Conservation (phyloP, 1,140 invertebrate species). For the Drosophila truncata region DNA sequence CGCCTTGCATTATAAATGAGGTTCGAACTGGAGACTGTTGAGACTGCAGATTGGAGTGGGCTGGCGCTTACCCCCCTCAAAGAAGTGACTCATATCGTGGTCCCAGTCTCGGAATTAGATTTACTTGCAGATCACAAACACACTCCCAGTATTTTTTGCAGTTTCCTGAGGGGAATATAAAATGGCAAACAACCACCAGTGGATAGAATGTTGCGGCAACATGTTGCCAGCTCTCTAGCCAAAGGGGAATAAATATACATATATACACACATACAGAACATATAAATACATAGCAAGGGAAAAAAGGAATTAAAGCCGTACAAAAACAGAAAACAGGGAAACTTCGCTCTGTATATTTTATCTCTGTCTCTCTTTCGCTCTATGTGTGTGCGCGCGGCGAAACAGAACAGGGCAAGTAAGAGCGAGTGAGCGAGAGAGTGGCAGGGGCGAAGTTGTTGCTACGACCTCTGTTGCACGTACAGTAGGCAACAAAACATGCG, state of each 20-base stretch:
- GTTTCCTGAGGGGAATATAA: constrained; percentile 11
- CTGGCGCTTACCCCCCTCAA: not conserved
- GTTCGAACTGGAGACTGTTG: constrained; percentile 2
- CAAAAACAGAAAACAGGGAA: constrained; percentile 57
- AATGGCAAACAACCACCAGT: constrained; percentile 23
- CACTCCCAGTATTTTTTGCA: constrained; percentile 11
- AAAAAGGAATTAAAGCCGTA: constrained; percentile 72
- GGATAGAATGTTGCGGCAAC: constrained; percentile 42
- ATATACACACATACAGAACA: not conserved
- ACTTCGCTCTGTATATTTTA: constrained; percentile 17
- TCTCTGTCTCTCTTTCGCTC: not conserved
- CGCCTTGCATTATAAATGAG: constrained; percentile 37
- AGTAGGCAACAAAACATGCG: constrained; percentile 83
- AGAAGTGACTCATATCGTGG: constrained; percentile 34
- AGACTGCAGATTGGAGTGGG: not conserved
- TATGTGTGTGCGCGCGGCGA: constrained; percentile 32
- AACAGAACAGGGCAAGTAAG: constrained; percentile 8
- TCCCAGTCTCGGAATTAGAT: constrained; percentile 23
- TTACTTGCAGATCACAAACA: constrained; percentile 7
- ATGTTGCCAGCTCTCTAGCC: constrained; percentile 27
- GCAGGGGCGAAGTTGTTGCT: constrained; percentile 29
- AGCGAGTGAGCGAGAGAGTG: constrained; percentile 21
- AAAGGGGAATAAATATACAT: constrained; percentile 26
- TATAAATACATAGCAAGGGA: constrained; percentile 19
- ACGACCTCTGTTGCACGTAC: constrained; percentile 59